Conservation (phyloP, 1,140 invertebrate genomes). For the Pissodes strobi region DNA sequence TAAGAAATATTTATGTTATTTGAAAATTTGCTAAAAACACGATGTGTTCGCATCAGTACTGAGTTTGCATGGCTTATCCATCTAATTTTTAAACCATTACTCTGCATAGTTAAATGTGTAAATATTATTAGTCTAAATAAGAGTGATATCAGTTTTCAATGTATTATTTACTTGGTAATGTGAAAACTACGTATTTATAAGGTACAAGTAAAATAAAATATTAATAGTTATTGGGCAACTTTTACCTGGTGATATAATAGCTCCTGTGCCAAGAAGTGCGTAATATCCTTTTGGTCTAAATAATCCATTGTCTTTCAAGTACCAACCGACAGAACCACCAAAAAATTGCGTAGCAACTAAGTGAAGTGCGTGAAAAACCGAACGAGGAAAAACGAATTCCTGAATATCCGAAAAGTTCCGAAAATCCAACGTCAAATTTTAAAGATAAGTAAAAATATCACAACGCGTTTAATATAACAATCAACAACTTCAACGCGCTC, state of each 20-base stretch:
- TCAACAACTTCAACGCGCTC: conserved; percentile 19
- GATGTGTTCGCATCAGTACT: too few relatives aligned
- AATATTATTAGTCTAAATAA: too few relatives aligned
- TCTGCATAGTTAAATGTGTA: too few relatives aligned
- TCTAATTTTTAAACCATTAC: too few relatives aligned
- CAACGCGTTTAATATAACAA: conserved; percentile 18
- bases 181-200: too few relatives aligned
- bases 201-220: too few relatives aligned
- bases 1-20: too few relatives aligned
- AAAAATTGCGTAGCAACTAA: conserved; percentile 16
- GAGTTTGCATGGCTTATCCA: too few relatives aligned
- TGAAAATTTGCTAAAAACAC: too few relatives aligned
- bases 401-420: conserved; percentile 25
- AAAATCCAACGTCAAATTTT: conserved; percentile 11
- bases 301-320: conserved; percentile 46
- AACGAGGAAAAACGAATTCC: conserved; percentile 19
- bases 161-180: too few relatives aligned
- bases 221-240: background rate
- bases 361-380: background rate
- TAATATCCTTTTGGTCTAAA: conserved; percentile 78
- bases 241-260: conserved; percentile 69
- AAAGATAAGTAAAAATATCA: conserved; percentile 15
- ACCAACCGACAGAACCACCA: background rate
- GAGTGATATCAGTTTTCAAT: too few relatives aligned
- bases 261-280: conserved; percentile 78